A percentile compares a stretch with the other conserved stretches of the same genome.
Conservation (phyloP, 2,797 vertebrate species). For the Micromesistius poutassou region DNA sequence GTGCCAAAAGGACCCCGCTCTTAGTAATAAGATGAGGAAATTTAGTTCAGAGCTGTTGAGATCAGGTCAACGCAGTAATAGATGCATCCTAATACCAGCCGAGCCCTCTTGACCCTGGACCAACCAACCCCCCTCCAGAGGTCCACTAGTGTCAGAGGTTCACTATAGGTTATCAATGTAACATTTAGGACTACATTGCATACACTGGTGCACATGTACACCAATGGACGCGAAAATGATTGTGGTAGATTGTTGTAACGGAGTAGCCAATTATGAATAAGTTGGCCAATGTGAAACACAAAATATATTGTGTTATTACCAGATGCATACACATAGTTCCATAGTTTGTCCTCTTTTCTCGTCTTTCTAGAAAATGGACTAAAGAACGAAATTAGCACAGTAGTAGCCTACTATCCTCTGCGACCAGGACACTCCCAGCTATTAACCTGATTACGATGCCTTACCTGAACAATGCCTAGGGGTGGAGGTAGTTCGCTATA, state of each 20-base stretch:
- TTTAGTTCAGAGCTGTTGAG: not conserved
- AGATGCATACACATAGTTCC: not conserved
- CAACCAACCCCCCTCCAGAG: not conserved
- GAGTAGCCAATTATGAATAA: not conserved
- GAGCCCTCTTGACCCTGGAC: not conserved
- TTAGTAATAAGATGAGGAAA: not conserved
- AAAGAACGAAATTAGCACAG: not conserved
- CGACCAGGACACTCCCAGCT: not conserved
- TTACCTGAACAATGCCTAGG: not conserved
- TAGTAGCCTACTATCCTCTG: not conserved
- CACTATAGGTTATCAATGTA: not conserved
- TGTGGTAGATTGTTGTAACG: not conserved
- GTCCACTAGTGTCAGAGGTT: not conserved
- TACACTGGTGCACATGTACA: not conserved
- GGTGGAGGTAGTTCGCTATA: not conserved
- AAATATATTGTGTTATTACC: not conserved
- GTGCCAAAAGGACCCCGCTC: not conserved
- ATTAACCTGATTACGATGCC: not conserved
- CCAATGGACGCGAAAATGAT: not conserved
- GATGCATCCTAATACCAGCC: not conserved
- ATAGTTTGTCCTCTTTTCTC: too few relatives aligned
- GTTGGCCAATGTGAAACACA: not conserved
- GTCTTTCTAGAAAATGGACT: too few relatives aligned
- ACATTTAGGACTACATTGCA: not conserved
- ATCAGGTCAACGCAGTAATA: not conserved